phyloP scores from a whole-genome alignment of 2,888 invertebrate species.

The Leptogaster cylindrica region DNA sequence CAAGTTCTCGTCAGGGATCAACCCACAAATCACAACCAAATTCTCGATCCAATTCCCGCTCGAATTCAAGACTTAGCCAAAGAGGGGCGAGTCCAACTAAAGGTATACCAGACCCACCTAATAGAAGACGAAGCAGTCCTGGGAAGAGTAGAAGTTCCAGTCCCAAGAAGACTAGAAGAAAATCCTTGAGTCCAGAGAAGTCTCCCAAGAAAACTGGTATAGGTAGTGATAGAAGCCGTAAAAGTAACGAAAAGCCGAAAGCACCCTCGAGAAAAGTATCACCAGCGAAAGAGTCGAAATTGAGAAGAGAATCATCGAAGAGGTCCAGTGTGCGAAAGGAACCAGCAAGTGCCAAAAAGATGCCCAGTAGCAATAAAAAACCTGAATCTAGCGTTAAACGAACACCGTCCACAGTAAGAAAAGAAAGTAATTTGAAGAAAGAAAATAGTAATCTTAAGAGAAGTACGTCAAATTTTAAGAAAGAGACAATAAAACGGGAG shows the following conservation, averaged over 20 bases:
- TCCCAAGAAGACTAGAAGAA: slow-evolving; percentile 49
- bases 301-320: slow-evolving; percentile 34
- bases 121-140: slow-evolving; percentile 48
- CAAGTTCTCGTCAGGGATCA: slow-evolving; percentile 49
- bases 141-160: slow-evolving; percentile 52
- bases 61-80: slow-evolving; percentile 10
- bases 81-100: slow-evolving; percentile 21
- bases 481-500: slow-evolving; percentile 48
- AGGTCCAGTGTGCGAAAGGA: slow-evolving; percentile 48
- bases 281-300: slow-evolving; percentile 4
- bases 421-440: not conserved
- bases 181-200: slow-evolving; percentile 54
- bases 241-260: not conserved
- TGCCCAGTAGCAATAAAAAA: slow-evolving; percentile 47
- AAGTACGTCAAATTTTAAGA: not conserved
- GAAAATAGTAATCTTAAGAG: slow-evolving; percentile 28
- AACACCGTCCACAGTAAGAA: slow-evolving; percentile 33
- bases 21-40: too few species aligned
- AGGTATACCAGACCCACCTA: slow-evolving; percentile 51
- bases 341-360: slow-evolving; percentile 60
- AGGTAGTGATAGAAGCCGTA: slow-evolving; percentile 42
- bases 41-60: slow-evolving; percentile 52
- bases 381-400: slow-evolving; percentile 43
- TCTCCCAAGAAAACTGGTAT: slow-evolving; percentile 40
- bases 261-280: not conserved